Evolutionary conservation across 2,888 invertebrate genomes (phyloP).

Genomic region (Scotopteryx bipunctaria): DNA sequence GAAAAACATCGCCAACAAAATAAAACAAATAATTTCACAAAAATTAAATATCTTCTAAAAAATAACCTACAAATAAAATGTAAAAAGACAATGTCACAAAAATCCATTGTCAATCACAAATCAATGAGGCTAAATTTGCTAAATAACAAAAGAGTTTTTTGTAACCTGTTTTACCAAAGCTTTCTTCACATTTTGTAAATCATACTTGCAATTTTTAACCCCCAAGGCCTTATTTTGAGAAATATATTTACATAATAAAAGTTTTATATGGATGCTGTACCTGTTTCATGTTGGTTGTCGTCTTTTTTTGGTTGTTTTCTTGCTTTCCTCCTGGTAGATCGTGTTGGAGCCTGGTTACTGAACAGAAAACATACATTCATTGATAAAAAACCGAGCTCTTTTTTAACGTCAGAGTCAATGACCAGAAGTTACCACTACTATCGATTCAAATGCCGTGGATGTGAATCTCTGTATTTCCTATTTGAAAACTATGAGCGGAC

Average conservation of each 20-base stretch:
- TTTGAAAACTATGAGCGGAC: too few relatives aligned
- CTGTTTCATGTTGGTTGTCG: constrained; percentile 69
- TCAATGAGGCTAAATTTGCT: not conserved
- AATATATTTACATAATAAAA: too few relatives aligned
- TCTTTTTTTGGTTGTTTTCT: constrained; percentile 62
- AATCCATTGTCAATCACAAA: not conserved
- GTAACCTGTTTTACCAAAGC: too few relatives aligned
- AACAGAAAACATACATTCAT: constrained; percentile 6
- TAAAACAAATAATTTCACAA: constrained; percentile 31
- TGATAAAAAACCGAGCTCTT: too few relatives aligned
- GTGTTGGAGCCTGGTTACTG: constrained; percentile 68
- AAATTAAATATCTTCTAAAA: constrained; percentile 21
- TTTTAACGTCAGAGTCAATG: too few relatives aligned
- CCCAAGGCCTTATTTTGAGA: too few relatives aligned
- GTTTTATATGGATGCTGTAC: too few relatives aligned
- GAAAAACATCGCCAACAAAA: constrained; percentile 17
- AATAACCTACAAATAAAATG: constrained; percentile 8
- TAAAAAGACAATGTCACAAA: constrained; percentile 13
- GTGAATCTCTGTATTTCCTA: too few relatives aligned
- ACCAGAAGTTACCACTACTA: too few relatives aligned
- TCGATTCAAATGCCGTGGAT: too few relatives aligned
- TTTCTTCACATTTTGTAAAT: too few relatives aligned
- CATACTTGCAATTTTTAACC: too few relatives aligned
- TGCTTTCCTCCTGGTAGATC: constrained; percentile 58
- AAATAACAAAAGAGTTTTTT: not conserved